A percentile compares a stretch with the other conserved stretches of the same genome.
Conservation (phyloP, 1,140 invertebrate genomes). For the Paralvinella palmiformis region DNA sequence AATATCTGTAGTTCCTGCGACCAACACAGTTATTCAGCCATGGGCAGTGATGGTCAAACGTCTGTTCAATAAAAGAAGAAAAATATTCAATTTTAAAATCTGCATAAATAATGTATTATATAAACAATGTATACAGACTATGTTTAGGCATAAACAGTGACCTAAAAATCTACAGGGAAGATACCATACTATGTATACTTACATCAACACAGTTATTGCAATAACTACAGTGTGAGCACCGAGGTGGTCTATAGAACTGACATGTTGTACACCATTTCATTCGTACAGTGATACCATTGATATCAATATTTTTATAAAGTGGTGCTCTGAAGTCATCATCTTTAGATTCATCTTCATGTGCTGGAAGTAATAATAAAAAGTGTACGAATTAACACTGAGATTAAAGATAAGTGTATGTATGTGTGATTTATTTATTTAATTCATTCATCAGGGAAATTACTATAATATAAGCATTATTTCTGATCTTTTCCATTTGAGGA, state of each 20-base stretch:
- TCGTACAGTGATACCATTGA: conserved; percentile 93
- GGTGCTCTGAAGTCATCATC: conserved; percentile 97
- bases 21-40: conserved; percentile 99
- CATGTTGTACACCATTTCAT: conserved; percentile 99
- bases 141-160: background rate
- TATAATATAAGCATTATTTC: too few species aligned
- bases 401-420: too few species aligned
- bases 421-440: too few species aligned
- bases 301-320: conserved; percentile 95
- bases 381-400: background rate
- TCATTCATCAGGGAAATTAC: too few species aligned
- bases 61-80: conserved; percentile 63
- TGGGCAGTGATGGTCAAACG: conserved; percentile 99
- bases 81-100: too few species aligned
- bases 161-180: background rate
- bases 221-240: conserved; percentile 98
- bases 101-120: background rate
- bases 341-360: conserved; percentile 89
- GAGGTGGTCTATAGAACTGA: conserved; percentile 96
- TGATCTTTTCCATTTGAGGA: too few species aligned
- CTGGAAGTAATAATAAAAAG: conserved; percentile 53
- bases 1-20: conserved; percentile 84
- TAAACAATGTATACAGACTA: background rate
- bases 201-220: conserved; percentile 99
- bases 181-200: conserved; percentile 32